Percentiles rank a stretch among this genome's conserved stretches.
Evolutionary conservation across 1,140 invertebrate species (phyloP).

Genomic region (Neuroterus valhalla): DNA sequence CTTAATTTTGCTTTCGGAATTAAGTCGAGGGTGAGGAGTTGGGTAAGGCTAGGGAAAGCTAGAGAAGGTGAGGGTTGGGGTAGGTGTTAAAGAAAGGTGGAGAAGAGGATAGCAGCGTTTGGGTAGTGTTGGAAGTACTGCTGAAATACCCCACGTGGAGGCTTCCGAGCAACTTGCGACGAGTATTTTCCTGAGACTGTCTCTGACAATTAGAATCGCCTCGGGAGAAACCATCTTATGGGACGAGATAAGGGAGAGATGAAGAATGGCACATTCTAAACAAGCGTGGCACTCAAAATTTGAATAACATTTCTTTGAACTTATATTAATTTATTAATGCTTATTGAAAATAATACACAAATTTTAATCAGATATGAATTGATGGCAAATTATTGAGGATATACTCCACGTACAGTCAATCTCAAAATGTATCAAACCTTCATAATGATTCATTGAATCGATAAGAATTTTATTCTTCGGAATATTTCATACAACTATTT

Average conservation of each 20-base stretch:
- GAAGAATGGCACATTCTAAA: constrained; percentile 8
- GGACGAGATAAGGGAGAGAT: not conserved
- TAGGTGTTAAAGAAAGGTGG: constrained; percentile 61
- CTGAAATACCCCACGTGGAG: constrained; percentile 67
- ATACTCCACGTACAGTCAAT: too few relatives aligned
- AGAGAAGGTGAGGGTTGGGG: constrained; percentile 38
- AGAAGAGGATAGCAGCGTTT: constrained; percentile 37
- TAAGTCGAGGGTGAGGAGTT: constrained; percentile 58
- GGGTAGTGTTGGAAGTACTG: constrained; percentile 63
- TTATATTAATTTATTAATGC: not conserved
- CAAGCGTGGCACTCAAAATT: not conserved
- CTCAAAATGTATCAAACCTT: too few relatives aligned
- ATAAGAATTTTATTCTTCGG: too few relatives aligned
- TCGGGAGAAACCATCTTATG: constrained; percentile 58
- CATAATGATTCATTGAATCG: too few relatives aligned
- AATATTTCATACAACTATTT: too few relatives aligned
- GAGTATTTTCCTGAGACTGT: constrained; percentile 72
- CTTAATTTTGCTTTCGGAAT: constrained; percentile 73
- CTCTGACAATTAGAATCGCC: constrained; percentile 74
- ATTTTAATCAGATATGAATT: too few relatives aligned
- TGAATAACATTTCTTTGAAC: not conserved
- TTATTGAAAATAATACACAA: too few relatives aligned
- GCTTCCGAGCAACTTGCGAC: constrained; percentile 65
- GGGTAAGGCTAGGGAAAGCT: constrained; percentile 32
- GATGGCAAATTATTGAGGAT: too few relatives aligned